Evolutionary conservation across 2,888 invertebrate genomes (phyloP).

Genomic region (Nomada hirtipes): DNA sequence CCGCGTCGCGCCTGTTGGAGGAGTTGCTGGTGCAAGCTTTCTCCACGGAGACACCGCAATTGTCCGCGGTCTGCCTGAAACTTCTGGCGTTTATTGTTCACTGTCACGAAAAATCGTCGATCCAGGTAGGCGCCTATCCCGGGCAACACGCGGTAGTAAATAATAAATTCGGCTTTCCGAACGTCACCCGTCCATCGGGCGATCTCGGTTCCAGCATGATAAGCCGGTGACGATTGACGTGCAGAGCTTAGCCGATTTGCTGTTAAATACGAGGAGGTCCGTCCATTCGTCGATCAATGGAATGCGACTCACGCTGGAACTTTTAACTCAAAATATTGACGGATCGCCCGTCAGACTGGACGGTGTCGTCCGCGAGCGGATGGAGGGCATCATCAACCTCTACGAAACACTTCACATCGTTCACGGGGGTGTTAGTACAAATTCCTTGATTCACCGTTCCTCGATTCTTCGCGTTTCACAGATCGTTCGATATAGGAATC

Average conservation of each 20-base stretch:
- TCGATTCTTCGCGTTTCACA: neutral
- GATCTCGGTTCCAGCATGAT: slow-evolving; percentile 49
- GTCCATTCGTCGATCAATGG: slow-evolving; percentile 35
- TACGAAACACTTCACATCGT: slow-evolving; percentile 54
- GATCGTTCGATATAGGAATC: too few species aligned
- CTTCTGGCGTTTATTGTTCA: slow-evolving; percentile 65
- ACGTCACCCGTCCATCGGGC: neutral
- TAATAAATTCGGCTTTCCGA: slow-evolving; percentile 2
- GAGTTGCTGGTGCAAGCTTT: slow-evolving; percentile 56
- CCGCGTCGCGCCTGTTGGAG: slow-evolving; percentile 45
- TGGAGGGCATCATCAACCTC: slow-evolving; percentile 48
- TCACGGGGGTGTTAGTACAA: slow-evolving; percentile 55
- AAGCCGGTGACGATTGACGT: slow-evolving; percentile 51
- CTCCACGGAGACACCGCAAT: slow-evolving; percentile 46
- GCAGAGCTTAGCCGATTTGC: slow-evolving; percentile 51
- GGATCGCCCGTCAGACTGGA: slow-evolving; percentile 43
- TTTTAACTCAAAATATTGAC: slow-evolving; percentile 57
- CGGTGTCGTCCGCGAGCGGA: slow-evolving; percentile 3
- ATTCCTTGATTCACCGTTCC: neutral
- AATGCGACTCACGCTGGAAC: slow-evolving; percentile 58
- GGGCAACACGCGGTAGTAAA: slow-evolving; percentile 10
- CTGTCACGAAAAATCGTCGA: slow-evolving; percentile 41
- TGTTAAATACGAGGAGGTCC: slow-evolving; percentile 43
- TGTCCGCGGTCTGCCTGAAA: slow-evolving; percentile 60
- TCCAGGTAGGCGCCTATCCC: slow-evolving; percentile 39